Evolutionary conservation across 2,113 vertebrate species (phyloP), one percentile per base, ranked within the genome.

Genomic region (Macheiramphus alcinus): DNA sequence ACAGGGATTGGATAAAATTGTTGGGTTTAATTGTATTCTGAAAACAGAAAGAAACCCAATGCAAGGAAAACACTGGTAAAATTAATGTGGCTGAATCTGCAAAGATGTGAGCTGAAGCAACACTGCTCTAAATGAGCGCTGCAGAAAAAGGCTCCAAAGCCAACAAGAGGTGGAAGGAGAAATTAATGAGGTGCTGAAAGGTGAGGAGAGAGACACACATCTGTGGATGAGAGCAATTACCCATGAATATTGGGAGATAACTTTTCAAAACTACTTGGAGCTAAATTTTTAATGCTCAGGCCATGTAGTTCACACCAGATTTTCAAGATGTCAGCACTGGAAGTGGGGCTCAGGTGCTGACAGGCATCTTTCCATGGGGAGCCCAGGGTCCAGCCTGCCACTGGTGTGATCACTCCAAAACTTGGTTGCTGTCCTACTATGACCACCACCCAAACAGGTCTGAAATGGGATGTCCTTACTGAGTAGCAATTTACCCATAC

Each of bases 321-420:
- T 25, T 55, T 70, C 4, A 18, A 32, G 43, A 31, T 14, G 53
- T 31, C 53, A 52, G 1, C 58, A 16, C 23, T 31, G 23, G 25
- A 40, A 38, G 22, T 5, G 18, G 26, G 48, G 14, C 19, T 93
- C 8, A 11, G 63, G 21, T 65, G 56, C 23, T 38, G 38, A 56
- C 48, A 45, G 27, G 20, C 50, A 63, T 50, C 20, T 48, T 63
- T n/a, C 31, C 38, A 4, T 1, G 6, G 31, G 25, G 36, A 74
- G 9, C 27, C 16, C 27, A 16, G 13, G 13, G 25, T 25, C 45
- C 45, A 55, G 27, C 50, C 81, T 61, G 48, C 27, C 74, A 34
- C 21, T 5, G 27, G 3, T 17, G 13, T 4, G 19, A 53, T 42
- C 17, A 0, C 34, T n/a, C 1, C 0, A 26, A 31, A 53, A 9